Percentiles rank a stretch among this genome's conserved stretches.
These are phyloP conservation scores for Camponotus vicinus DNA, from an alignment of 1,140 invertebrate genomes.

Conservation along the genomic window DNA sequence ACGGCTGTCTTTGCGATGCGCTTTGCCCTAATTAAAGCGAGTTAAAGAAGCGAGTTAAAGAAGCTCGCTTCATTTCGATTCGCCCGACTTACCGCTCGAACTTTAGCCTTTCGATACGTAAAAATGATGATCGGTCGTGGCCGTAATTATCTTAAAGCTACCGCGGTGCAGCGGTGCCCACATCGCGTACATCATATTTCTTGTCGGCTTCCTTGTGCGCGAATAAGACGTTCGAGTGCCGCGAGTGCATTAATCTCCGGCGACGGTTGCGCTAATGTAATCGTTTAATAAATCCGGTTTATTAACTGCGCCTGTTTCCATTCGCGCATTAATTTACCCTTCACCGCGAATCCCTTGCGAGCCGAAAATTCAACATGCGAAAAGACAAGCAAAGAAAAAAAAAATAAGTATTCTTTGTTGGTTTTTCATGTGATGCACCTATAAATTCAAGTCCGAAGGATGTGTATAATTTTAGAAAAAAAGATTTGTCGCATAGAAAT, in stretches of 20 bases:
- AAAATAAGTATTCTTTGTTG: not conserved
- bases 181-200: conserved; percentile 77
- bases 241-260: conserved; percentile 80
- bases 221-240: conserved; percentile 70
- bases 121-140: conserved; percentile 71
- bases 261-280: conserved; percentile 80
- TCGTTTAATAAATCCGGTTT: conserved; percentile 84
- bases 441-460: conserved; percentile 47
- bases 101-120: conserved; percentile 69
- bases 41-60: no score
- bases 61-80: conserved; percentile 51
- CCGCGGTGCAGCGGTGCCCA: conserved; percentile 65
- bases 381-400: not conserved
- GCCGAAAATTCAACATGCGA: conserved; percentile 65
- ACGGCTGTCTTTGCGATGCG: conserved; percentile 36
- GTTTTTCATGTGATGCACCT: conserved; percentile 43
- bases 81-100: conserved; percentile 33
- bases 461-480: conserved; percentile 52
- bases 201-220: conserved; percentile 72
- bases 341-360: conserved; percentile 19
- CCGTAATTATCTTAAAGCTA: conserved; percentile 76
- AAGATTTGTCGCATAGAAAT: conserved; percentile 33
- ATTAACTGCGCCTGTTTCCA: conserved; percentile 78
- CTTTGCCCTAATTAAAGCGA: conserved; percentile 55
- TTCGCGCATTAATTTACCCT: conserved; percentile 73